Base-by-base conservation (phyloP, 2,113 vertebrate genomes). In the Crotalus helleri region DNA sequence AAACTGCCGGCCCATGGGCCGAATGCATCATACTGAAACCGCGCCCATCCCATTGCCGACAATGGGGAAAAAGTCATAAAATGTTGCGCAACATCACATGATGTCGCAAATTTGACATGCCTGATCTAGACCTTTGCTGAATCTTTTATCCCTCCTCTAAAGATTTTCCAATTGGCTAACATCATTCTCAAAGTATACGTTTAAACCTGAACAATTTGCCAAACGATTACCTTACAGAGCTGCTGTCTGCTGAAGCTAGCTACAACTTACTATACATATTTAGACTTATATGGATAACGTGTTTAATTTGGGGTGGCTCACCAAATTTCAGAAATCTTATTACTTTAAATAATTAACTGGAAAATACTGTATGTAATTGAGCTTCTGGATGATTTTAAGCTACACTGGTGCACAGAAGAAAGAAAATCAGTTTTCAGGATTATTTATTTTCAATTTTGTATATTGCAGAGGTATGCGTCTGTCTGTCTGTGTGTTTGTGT, bases 371-470 rank as follows among this genome's bases (percentile, higher is more conserved):
- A 19, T n/a, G 2, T 5, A 46, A 24, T 26, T 55, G 13, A 33
- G 54, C 23, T 51, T 53, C 11, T 64, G 19, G 53, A 2, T 59
- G 21, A 49, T 53, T 55, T 88, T 69, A 39, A 74, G 9, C 89
- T 92, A 4, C 23, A 59, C 33, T 86, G 8, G 29, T 24, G 5
- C 19, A 9, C 5, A 21, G 46, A 7, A 5, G 49, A 53, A 92
- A 89, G 89, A 92, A 90, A 39, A 51, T 0, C 85, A 88, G 89
- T 90, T 74, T 90, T 46, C 46, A 9, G 54, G 2, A 55, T 64
- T 92, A 54, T 95, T 93, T 90, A 10, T 87, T 58, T 90, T 92
- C 90, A 92, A 90, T 93, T 93, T 92, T 90, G 90, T 95, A 87
- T 57, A 69, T 91, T 93, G 92, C 81, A 95, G 94, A 39, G 17